Evolutionary conservation across 1,140 invertebrate genomes (phyloP).

Genomic region (Zaprionus kolodkinae): DNA sequence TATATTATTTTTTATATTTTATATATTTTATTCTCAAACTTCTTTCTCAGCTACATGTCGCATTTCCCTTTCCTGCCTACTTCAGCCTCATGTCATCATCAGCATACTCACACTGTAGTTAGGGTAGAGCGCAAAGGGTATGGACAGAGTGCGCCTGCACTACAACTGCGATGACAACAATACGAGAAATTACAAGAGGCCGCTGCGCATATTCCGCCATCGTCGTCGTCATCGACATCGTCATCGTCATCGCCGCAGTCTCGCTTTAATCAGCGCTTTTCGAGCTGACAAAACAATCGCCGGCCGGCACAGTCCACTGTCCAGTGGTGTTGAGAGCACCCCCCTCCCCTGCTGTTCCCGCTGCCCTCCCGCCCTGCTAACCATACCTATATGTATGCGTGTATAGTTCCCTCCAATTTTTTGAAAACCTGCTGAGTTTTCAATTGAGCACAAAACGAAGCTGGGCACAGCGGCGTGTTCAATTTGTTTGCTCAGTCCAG

Average conservation of each 20-base stretch:
- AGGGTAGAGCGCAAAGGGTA: slow-evolving; percentile 3
- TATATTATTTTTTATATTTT: too few species aligned
- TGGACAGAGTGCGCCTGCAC: slow-evolving; percentile 12
- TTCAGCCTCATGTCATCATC: not conserved
- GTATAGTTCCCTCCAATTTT: slow-evolving; percentile 49
- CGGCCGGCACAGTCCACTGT: slow-evolving; percentile 54
- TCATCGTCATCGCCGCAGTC: slow-evolving; percentile 27
- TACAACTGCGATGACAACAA: slow-evolving; percentile 63
- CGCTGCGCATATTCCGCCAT: slow-evolving; percentile 59
- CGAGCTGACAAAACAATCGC: slow-evolving; percentile 70
- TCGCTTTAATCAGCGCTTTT: slow-evolving; percentile 77
- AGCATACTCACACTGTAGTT: not conserved
- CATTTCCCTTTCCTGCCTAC: not conserved
- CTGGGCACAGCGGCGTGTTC: slow-evolving; percentile 27
- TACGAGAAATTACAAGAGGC: slow-evolving; percentile 47
- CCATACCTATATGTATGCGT: not conserved
- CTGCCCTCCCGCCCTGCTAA: slow-evolving; percentile 2
- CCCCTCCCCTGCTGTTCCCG: slow-evolving; percentile 28
- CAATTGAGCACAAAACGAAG: slow-evolving; percentile 62
- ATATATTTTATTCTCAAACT: not conserved
- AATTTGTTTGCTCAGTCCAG: slow-evolving; percentile 72
- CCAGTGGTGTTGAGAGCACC: slow-evolving; percentile 9
- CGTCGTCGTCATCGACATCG: too few species aligned
- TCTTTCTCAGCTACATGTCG: not conserved
- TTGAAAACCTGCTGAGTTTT: slow-evolving; percentile 77